phyloP scores from a whole-genome alignment of 2,113 vertebrate genomes.

The Hipposideros armiger region DNA sequence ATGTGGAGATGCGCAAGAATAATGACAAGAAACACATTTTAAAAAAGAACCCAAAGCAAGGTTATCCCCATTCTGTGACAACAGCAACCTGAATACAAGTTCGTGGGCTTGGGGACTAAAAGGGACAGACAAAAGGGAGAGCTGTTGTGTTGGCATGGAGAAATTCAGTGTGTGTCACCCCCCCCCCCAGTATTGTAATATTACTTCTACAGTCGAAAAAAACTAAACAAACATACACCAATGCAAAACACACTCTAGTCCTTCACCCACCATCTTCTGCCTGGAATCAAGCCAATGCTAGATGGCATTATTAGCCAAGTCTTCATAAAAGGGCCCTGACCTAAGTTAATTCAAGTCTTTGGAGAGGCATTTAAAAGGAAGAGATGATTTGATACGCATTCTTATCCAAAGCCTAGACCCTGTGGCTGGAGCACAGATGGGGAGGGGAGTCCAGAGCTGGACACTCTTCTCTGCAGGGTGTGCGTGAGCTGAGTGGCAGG shows the following conservation, averaged over 20 bases:
- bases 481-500: neutral
- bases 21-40: neutral
- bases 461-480: no score
- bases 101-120: neutral
- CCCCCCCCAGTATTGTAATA: rapidly evolving
- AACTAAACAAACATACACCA: neutral
- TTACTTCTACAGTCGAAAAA: neutral
- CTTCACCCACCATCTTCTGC: neutral
- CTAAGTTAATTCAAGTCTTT: neutral
- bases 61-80: rapidly evolving
- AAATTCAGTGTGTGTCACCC: neutral
- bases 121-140: neutral
- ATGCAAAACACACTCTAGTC: neutral
- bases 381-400: neutral
- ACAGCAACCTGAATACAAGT: neutral
- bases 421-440: rapidly evolving
- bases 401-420: neutral
- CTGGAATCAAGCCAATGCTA: rapidly evolving
- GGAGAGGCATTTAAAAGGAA: neutral
- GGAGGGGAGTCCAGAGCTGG: rapidly evolving
- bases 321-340: neutral
- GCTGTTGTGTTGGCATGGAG: neutral
- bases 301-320: neutral
- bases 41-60: neutral
- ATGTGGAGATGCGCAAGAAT: rapidly evolving